Evolutionary conservation across 1,140 invertebrate genomes (phyloP).

Genomic region (Pygmarrhopalites habei): DNA sequence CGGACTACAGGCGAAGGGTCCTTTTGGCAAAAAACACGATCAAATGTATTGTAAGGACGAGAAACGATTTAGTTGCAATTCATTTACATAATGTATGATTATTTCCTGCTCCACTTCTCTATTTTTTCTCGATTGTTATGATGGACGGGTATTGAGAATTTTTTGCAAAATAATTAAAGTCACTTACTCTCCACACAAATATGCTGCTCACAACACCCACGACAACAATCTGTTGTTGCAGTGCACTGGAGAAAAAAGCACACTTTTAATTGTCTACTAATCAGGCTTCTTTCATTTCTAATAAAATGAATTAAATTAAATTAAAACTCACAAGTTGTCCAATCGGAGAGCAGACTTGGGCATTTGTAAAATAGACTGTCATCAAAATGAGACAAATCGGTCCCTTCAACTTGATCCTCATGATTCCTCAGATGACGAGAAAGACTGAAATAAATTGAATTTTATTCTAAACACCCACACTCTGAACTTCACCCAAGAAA

Average conservation of each 20-base stretch:
- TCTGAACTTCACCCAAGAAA: too few species aligned
- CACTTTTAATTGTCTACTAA: too few species aligned
- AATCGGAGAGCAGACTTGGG: too few species aligned
- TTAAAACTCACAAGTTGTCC: too few species aligned
- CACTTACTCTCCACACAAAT: constrained; percentile 32
- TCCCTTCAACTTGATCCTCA: too few species aligned
- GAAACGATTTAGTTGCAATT: not conserved
- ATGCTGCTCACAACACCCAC: constrained; percentile 31
- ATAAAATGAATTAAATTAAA: too few species aligned
- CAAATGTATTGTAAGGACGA: not conserved
- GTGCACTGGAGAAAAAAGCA: constrained; percentile 20
- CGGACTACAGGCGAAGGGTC: constrained; percentile 27
- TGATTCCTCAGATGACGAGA: too few species aligned
- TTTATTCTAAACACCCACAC: too few species aligned
- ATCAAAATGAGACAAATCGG: too few species aligned
- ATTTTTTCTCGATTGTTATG: not conserved
- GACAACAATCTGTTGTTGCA: constrained; percentile 28
- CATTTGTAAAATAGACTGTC: too few species aligned
- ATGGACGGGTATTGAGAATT: not conserved
- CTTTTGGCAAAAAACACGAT: constrained; percentile 1
- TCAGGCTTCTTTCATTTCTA: too few species aligned
- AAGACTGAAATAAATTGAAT: too few species aligned
- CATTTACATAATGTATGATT: not conserved
- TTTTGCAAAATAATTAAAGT: not conserved
- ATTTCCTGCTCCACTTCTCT: not conserved